Evolutionary conservation across 2,888 invertebrate genomes (phyloP), one percentile per base, ranked within the genome.

Genomic region (Apodemia hepburni): DNA sequence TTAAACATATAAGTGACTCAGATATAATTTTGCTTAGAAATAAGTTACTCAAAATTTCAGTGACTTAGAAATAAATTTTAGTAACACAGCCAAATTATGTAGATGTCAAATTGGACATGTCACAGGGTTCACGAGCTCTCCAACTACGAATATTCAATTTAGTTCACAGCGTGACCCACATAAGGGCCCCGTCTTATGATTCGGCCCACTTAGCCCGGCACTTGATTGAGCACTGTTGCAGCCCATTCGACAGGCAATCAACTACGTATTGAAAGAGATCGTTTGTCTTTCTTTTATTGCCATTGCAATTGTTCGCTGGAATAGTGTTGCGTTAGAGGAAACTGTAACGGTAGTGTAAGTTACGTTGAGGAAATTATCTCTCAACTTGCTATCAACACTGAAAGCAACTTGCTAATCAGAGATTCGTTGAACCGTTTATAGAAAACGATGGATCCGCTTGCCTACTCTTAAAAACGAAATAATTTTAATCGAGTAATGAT

Each of bases 241-340:
- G 70, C 62, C 68, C 71, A 69, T 73, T 74, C 70, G 77, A 77
- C 79, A 75, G 70, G 72, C 81, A 78, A 82, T 82, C 81, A 76
- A 72, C 71, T 69, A 69, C 73, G 72, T 72, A 75, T 76, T 75
- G 75, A 77, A 72, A 73, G 74, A 73, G 77, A 77, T 78, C 76
- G 77, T 80, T 81, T 80, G 80, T 82, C 76, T 79, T 76, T 74
- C 71, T 79, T 81, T 79, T 80, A 80, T 82, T 81, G 76, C 71
- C 64, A 61, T 15, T 70, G 68, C 74, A 67, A 79, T 79, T 80
- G 81, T 80, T 73, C 68, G 66, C 69, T 59, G 65, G 66, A 66
- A 76, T 69, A 68, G 69, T 67, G 68, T 64, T 67, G 64, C 65
- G 62, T 68, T 64, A 69, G 65, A 66, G 69, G 69, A 64, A 67